Base-by-base conservation (phyloP, 2,113 vertebrate species). In the Bubo scandiacus region DNA sequence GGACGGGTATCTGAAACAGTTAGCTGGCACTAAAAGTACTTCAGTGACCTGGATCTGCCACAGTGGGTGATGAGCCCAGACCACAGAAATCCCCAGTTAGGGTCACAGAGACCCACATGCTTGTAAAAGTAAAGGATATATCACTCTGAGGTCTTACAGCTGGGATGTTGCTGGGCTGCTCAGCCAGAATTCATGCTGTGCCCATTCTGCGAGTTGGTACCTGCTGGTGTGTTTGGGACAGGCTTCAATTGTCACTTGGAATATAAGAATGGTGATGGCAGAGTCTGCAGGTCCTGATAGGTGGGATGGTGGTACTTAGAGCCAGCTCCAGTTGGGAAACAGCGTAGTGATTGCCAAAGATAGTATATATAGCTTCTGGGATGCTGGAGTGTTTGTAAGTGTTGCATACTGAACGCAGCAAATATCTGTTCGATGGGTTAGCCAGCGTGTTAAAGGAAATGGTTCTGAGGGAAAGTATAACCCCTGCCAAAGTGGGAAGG, bases 361-460 rank as follows among this genome's bases (percentile, higher is more conserved):
- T 17, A 61, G 49, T 5, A 7, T 7, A 0, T 1, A 0, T 12
- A 34, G 45, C 36, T 65, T 4, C 2, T 22, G 29, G 52, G 40
- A 38, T 0, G 8, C 67, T 23, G 71, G 63, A 5, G 5, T 4
- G n/a, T 15, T 51, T 43, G 1, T 7, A 9, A 55, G 34, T 6
- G 47, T 6, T 15, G 25, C 0, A 0, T 26, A 1, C 29, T 8
- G 47, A 25, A 27, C 66, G 58, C 58, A 7, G 57, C 30, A 12
- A 21, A 47, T 34, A 51, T 55, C 27, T 3, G 23, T 6, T 12
- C 0, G 1, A 4, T 40, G 66, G 65, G 23, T 72, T 26, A 49
- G 26, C 36, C 7, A 7, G 13, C 0, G 1, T 9, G 18, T 45
- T 36, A 15, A 70, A 40, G 32, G 52, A 43, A 43, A 4, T 3